Evolutionary conservation across 2,888 invertebrate genomes (phyloP), one percentile per base, ranked within the genome.

Genomic region (Hypsopygia costalis): DNA sequence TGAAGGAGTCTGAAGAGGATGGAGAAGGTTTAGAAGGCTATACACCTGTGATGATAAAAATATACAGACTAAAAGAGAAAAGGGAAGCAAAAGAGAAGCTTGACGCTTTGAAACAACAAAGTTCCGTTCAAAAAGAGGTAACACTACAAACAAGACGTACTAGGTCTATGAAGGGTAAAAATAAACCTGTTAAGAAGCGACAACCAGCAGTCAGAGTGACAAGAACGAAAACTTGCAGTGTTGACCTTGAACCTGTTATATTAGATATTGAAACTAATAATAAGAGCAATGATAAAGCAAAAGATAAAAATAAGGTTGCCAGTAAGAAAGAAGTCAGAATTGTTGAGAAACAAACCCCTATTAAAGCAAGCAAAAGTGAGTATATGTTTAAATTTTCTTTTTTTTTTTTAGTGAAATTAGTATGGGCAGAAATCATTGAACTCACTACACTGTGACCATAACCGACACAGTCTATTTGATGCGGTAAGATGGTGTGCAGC

Each of bases 1-100:
- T 33, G 8, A 82, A 77, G 49, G 81, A 78, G 21, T 25, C 46
- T 0, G 80, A 79, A 40, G 77, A 77, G 6, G 28, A 36, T 6
- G 43, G 51, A 2, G 58, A 67, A 21, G 61, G 57, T 1, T 55
- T 80, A 11, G 66, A 74, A 52, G 86, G 87, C 0, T 91, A 90
- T 47, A 92, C 91, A 0, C 86, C 90, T 33, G 91, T 90, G 0
- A 92, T 92, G 92, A 76, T 90, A 41, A 82, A 71, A 59, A 75
- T 91, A 25, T 67, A 89, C 47, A 79, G 62, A 55, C 71, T 76
- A 40, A 91, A 88, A 69, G 78, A 86, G 44, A 89, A 89, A 49
- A 61, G 86, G 28, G 79, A 86, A 56, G 75, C 75, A 6, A 76
- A 78, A 32, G 88, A 90, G 46, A 77, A 58, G 44, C 47, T 69